Evolutionary conservation across 2,113 vertebrate species (phyloP), one percentile per base, ranked within the genome.

Genomic region (Oryzias celebensis): DNA sequence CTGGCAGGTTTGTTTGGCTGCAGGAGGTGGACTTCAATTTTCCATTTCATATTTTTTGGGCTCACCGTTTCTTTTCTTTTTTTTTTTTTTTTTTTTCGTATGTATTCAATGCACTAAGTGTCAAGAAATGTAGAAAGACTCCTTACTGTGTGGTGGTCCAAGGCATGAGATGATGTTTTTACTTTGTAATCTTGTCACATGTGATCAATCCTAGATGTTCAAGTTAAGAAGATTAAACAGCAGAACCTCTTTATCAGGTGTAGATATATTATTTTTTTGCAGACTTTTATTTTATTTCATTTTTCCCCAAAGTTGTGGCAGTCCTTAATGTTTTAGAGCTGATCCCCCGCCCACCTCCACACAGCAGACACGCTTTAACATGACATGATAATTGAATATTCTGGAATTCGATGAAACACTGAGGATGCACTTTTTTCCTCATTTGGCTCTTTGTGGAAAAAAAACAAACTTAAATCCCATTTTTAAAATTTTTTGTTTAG

Each of bases 41-140:
- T 73, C 45, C 42, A 45, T 58, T 65, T 62, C 41, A 54, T 20
- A 0, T 78, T 60, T 8, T 62, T 73, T 66, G 1, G 22, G 15
- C 65, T 62, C 70, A 64, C 44, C 43, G 50, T 68, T 65, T 84
- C 82, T 91, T 91, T 86, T 68, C 90, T 89, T 68, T 65, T 84
- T 83, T 91, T 91, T 86, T 68, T 91, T 91, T 86, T 68, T 91
- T 89, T 90, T 88, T 86, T 74, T 62, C 90, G 65, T 71, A 65
- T 67, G 91, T 93, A 92, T 91, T 88, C 92, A 91, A 90, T 92
- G 94, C 93, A 94, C 94, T 94, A 92, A 92, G 93, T 91, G 90
- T 94, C 92, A 88, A 93, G 94, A 96, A 20, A 95, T 94, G 93
- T 95, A 93, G 94, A 78, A 91, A 77, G 81, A 80, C 87, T 42